Base-by-base conservation (phyloP, 2,888 invertebrate genomes). In the Agonum fuliginosum region DNA sequence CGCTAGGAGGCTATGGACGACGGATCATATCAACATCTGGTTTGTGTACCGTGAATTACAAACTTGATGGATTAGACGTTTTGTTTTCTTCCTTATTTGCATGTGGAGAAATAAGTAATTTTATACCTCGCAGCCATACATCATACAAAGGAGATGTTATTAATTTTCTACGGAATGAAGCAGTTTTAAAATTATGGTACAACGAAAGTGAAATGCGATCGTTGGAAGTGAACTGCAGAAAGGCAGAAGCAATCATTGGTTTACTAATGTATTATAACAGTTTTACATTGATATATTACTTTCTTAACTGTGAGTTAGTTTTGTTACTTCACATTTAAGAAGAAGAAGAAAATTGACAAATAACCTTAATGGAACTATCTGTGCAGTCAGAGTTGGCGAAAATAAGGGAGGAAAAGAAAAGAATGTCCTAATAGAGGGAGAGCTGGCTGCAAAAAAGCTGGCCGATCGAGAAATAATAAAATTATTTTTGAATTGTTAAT, bases 1-100 rank as follows among this genome's bases (percentile, higher is more conserved):
- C 17, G 30, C 30, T 62, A 62, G 30, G 8, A 62, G 24, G 17
- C 24, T 6, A 27, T 46, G 17, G 46, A 17, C 14, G 46, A 54
- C 4, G n/a, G 20, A 10, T 51, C n/a, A 30, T 27, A 58, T 58
- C 58, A 51, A 51, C 58, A 58, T 58, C 58, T 58, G 58, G 27
- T 62, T 62, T 27, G 14, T 30, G 30, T 14, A 30, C 2, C 17
- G 17, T 12, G 12, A 37, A 37, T 37, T 37, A 37, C 12, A 37
- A 37, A 22, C 24, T 3, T 54, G 48, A 20, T 48, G 48, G 54
- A 54, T 54, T 54, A 24, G 54, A 54, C 12, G 58, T 46, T 46
- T 46, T 46, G 6, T 62, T 30, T 62, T 27, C 19, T 62, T 62
- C 30, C 27, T 62, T 62, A 62, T 54, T 54, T 54, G 22, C 54